Conservation (phyloP, 2,888 invertebrate genomes). For the Phania funesta region DNA sequence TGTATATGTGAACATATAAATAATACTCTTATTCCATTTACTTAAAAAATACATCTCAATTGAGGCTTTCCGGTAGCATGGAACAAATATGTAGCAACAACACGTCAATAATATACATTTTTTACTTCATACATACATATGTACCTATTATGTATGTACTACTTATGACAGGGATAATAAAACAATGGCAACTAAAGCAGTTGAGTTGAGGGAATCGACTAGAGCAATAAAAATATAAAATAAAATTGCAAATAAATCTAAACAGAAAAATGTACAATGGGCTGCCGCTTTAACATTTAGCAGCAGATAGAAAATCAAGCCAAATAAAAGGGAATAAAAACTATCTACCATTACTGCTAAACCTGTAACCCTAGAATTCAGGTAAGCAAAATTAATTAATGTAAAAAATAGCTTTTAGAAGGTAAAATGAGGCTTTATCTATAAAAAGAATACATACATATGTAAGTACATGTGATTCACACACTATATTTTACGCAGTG, state of each 20-base stretch:
- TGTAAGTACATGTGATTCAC: too few relatives aligned
- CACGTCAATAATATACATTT: not conserved
- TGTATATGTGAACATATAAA: not conserved
- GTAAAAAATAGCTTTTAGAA: not conserved
- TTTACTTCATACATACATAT: too few relatives aligned
- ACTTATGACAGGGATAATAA: slow-evolving; percentile 28
- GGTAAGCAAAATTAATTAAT: not conserved
- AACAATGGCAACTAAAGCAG: slow-evolving; percentile 61
- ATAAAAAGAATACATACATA: too few relatives aligned
- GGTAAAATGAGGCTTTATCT: too few relatives aligned
- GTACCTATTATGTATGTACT: not conserved
- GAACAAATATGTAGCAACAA: not conserved
- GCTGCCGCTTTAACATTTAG: too few relatives aligned
- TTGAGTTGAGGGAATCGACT: slow-evolving; percentile 45
- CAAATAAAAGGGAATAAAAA: not conserved
- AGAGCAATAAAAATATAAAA: slow-evolving; percentile 35
- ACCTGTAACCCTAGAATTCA: not conserved
- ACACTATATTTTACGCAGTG: too few relatives aligned
- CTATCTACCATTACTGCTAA: too few relatives aligned
- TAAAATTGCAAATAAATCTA: slow-evolving; percentile 38
- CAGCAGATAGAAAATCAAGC: not conserved
- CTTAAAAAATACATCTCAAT: slow-evolving; percentile 44
- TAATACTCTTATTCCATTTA: slow-evolving; percentile 7
- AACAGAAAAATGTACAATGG: not conserved
- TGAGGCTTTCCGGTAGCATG: slow-evolving; percentile 63